phyloP scores from a whole-genome alignment of 1,140 invertebrate species.

The Zophobas morio region DNA sequence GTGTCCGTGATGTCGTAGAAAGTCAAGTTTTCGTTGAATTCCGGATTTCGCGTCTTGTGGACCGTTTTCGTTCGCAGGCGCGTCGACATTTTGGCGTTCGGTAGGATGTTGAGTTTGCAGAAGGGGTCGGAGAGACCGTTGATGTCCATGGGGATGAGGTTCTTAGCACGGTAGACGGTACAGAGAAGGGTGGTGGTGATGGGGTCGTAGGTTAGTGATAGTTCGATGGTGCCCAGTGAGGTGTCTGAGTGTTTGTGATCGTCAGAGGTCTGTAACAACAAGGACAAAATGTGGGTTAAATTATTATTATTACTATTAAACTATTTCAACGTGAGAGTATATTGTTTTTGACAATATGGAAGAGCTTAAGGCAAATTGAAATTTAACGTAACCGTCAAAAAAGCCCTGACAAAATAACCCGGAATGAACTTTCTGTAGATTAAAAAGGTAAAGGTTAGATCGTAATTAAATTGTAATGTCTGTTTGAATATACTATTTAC shows the following conservation, averaged over 20 bases:
- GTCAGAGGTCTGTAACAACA: slow-evolving; percentile 54
- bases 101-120: slow-evolving; percentile 89
- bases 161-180: slow-evolving; percentile 80
- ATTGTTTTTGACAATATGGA: no score
- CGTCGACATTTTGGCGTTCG: slow-evolving; percentile 78
- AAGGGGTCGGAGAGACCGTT: slow-evolving; percentile 93
- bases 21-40: slow-evolving; percentile 93
- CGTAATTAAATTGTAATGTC: no score
- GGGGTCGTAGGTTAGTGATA: slow-evolving; percentile 85
- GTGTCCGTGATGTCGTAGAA: slow-evolving; percentile 91
- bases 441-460: no score
- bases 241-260: slow-evolving; percentile 64
- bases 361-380: no score
- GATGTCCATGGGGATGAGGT: slow-evolving; percentile 89
- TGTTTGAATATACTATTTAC: no score
- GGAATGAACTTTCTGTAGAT: no score
- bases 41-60: slow-evolving; percentile 92
- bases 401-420: no score
- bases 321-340: no score
- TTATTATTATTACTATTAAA: no score
- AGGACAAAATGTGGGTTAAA: not conserved
- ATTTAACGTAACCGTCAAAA: no score
- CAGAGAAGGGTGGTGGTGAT: slow-evolving; percentile 83
- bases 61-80: slow-evolving; percentile 89
- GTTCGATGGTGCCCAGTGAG: slow-evolving; percentile 78